A percentile compares a stretch with the other conserved stretches of the same genome.
These are phyloP conservation scores for Oncorhynchus clarkii DNA, from an alignment of 2,113 vertebrate genomes.

Conservation along the genomic window DNA sequence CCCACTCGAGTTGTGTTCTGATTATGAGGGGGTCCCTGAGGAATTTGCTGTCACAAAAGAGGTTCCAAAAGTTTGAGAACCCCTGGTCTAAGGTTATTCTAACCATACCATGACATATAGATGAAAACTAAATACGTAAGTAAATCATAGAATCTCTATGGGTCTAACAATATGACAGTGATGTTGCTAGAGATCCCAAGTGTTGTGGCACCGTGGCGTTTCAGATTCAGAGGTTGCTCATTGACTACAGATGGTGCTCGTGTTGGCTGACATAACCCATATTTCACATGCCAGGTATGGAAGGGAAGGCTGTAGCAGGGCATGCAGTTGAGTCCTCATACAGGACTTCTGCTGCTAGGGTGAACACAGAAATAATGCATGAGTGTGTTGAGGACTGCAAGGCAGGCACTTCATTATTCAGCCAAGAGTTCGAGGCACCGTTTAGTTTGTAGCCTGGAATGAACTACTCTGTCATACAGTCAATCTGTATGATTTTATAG, in stretches of 20 bases:
- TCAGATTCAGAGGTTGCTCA: neutral
- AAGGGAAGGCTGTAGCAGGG: neutral
- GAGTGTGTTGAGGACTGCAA: conserved; percentile 7
- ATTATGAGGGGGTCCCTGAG: too few species aligned
- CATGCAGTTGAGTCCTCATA: neutral
- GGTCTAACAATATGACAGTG: too few species aligned
- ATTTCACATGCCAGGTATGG: neutral
- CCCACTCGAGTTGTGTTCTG: too few species aligned
- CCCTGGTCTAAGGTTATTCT: too few species aligned
- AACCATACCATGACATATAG: too few species aligned
- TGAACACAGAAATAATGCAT: conserved; percentile 31
- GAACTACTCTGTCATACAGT: neutral
- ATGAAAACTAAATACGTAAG: too few species aligned
- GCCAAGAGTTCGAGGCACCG: conserved; percentile 14
- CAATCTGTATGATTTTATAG: too few species aligned
- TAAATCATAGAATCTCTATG: neutral
- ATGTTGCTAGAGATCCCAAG: too few species aligned
- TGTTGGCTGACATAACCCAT: neutral
- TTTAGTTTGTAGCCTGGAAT: neutral
- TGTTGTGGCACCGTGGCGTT: neutral
- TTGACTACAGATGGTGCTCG: neutral
- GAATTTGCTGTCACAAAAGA: too few species aligned
- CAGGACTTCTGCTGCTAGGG: conserved; percentile 23
- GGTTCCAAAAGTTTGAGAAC: too few species aligned
- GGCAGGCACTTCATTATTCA: conserved; percentile 30